Evolutionary conservation across 2,888 invertebrate genomes (phyloP), one percentile per base, ranked within the genome.

Genomic region (Lagria hirta): DNA sequence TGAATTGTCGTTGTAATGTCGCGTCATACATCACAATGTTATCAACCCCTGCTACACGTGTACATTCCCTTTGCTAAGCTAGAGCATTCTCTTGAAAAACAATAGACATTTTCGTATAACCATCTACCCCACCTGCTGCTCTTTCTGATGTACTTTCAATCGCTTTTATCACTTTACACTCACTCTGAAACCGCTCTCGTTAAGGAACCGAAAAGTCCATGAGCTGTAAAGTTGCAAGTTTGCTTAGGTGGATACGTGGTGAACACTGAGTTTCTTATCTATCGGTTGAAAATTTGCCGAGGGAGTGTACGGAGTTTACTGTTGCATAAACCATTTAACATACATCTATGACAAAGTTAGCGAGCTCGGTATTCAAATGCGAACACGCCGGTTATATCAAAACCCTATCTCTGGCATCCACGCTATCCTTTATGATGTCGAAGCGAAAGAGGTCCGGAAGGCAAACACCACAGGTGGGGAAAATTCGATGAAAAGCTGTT

Each of bases 291-390:
- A 32, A 44, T 28, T 45, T 40, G 34, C 40, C 29, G 21, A 12
- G 46, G 47, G 47, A 45, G 28, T 45, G 45, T 45, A 45, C 45
- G 47, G 57, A 60, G 62, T 66, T 66, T 64, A 65, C 63, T 68
- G 62, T 69, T 67, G 70, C 69, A 68, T 68, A 65, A 69, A 65
- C 69, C 69, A 69, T 70, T 70, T 69, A 70, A 66, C 69, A 69
- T 66, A 64, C 62, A 68, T 68, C 65, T 65, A 61, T 65, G 65
- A 64, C 64, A 58, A 66, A 67, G 66, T 68, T 68, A 61, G 57
- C 54, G 30, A 26, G 37, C 42, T 33, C 30, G 41, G 47, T 32
- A 47, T 47, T 42, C 47, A 42, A 47, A 47, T 47, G 42, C 37
- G 37, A 32, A 20, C 35, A 22, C 36, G 21, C 35, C 20, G 36